Evolutionary conservation across 1,140 invertebrate species (phyloP), one percentile per base, ranked within the genome.

Genomic region (Aplysia californica): DNA sequence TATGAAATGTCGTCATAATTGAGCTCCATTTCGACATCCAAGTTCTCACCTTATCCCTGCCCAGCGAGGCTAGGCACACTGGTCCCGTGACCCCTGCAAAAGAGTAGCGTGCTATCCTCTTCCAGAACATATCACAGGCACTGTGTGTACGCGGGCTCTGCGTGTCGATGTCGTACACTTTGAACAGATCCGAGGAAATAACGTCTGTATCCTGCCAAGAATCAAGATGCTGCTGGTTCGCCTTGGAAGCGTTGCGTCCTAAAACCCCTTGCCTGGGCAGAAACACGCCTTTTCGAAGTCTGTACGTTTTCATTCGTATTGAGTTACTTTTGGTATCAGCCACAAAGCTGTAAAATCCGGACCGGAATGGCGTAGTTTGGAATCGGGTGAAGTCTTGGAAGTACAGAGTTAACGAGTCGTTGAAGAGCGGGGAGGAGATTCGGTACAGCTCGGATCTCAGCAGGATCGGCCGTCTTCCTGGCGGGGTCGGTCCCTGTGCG

Each of bases 61-160:
- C 70, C 5, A 73, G 35, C 15, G 55, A 61, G 21, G 38, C 70
- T 1, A 73, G n/a, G 29, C 70, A 73, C 26, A 36, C n/a, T 1
- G 70, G 58, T 23, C 70, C 55, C 3, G 70, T 73, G 3, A 73
- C 35, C 3, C 70, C 70, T 3, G 33, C 36, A 38, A 73, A 61
- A 1, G 56, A 39, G 26, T 21, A 36, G 1, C 41, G 18, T 6
- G 10, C 70, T 1, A 61, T 23, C 44, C 58, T 59, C 21, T 41
- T 73, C 70, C 70, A 73, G 58, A 73, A 61, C 70, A 73, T 73
- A 31, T 73, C 70, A 26, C 70, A 73, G 1, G 70, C 55, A 5
- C 35, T 38, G 38, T 73, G 50, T 0, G 70, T 61, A 4, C 26
- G 31, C 35, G 61, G 41, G 2, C 23, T 50, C 2, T 20, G 23